Base-by-base conservation (phyloP, 2,888 invertebrate genomes). In the Byasa hedistus region DNA sequence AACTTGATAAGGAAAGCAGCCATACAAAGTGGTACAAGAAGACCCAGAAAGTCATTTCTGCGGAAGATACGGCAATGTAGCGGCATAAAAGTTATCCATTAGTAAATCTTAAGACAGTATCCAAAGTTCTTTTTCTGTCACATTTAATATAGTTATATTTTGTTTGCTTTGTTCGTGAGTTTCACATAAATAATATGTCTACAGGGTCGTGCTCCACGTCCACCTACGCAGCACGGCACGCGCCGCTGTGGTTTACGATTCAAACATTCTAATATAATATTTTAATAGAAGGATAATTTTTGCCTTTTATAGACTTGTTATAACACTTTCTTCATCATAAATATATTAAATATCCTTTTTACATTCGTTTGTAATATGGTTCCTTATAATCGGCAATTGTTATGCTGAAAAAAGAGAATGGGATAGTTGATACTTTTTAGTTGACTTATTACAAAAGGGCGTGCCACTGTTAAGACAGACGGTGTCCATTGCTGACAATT, bases 391-490 rank as follows among this genome's bases (percentile, higher is more conserved):
- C 3, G 0, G 22, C 22, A 54, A 22, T 54, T 54, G 22, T n/a
- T 23, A 22, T 54, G 3, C 3, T 2, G 3, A n/a, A 54, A 22
- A 23, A 54, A 23, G 21, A 12, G 22, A 54, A 8, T 23, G 22
- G 22, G 22, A 54, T 52, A 17, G 19, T 22, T 54, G 1, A 22
- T 22, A 12, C 15, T 23, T 54, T 8, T 22, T 51, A 21, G 15
- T 52, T 44, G 36, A 56, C 19, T 10, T 48, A 60, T 36, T 65
- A 55, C 61, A 61, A 48, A 61, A 65, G 61, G 61, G 52, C 57
- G 44, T 65, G 23, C 17, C 55, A 24, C 36, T 54, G 19, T 32
- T 8, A 61, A 44, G 44, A 21, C 54, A 21, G 54, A 15, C 52
- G 44, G 44, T 54, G 7, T 58, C 22, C 54, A 58, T 2, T 22